phyloP scores from a whole-genome alignment of 1,140 invertebrate genomes.

The Chironomus tepperi region DNA sequence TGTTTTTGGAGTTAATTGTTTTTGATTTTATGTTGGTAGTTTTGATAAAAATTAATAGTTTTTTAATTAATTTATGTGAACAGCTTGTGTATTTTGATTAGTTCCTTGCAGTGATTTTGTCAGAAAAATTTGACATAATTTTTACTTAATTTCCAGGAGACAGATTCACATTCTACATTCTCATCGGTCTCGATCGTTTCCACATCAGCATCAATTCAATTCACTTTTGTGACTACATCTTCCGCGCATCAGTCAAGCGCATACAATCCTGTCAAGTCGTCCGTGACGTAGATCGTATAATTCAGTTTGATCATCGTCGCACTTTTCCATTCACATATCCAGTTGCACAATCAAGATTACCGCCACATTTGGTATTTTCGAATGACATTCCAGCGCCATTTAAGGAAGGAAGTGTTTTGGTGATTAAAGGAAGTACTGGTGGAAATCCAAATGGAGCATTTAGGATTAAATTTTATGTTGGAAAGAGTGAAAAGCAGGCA shows the following conservation, averaged over 20 bases:
- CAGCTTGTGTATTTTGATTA: background rate
- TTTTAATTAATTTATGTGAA: background rate
- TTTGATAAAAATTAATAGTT: background rate
- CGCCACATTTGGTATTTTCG: background rate
- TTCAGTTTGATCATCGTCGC: slow-evolving; percentile 10
- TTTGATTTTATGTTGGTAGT: background rate
- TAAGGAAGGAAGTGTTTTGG: background rate
- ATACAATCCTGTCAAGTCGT: background rate
- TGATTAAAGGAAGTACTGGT: background rate
- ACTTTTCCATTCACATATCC: slow-evolving; percentile 12
- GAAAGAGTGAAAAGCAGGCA: background rate
- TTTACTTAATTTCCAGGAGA: slow-evolving; percentile 1
- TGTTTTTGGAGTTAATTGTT: background rate
- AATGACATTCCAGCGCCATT: background rate
- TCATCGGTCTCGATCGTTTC: slow-evolving; percentile 9
- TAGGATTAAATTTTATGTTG: slow-evolving; percentile 6
- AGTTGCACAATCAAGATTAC: background rate
- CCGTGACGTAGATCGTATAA: background rate
- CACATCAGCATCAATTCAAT: slow-evolving; percentile 14
- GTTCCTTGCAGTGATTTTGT: background rate
- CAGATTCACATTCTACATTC: background rate
- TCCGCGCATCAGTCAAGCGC: background rate
- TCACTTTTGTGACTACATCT: slow-evolving; percentile 21
- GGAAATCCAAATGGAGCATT: slow-evolving; percentile 16
- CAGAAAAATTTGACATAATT: background rate